Evolutionary conservation across 2,888 invertebrate species (phyloP).

Genomic region (Andrena fulva): DNA sequence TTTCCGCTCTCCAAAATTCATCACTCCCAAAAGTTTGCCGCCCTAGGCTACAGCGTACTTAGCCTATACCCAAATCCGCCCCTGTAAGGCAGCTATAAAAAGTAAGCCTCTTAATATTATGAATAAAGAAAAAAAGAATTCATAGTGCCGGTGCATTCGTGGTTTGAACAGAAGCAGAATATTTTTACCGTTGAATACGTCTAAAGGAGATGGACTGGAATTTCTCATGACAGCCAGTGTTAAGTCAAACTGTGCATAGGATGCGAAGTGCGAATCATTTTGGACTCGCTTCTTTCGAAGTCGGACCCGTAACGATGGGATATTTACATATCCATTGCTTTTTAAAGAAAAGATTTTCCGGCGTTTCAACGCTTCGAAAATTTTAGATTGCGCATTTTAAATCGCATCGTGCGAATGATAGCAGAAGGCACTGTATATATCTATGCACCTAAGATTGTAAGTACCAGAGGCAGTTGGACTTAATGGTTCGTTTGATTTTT

Average conservation of each 20-base stretch:
- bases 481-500: constrained; percentile 11
- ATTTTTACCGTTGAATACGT: too few relatives aligned
- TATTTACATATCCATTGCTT: constrained; percentile 10
- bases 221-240: background rate
- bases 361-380: background rate
- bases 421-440: background rate
- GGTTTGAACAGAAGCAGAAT: background rate
- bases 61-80: too few relatives aligned
- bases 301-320: background rate
- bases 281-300: background rate
- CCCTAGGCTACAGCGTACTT: too few relatives aligned
- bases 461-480: background rate
- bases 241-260: background rate
- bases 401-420: background rate
- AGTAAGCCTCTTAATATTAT: constrained; percentile 2
- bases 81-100: background rate
- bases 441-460: background rate
- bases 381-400: background rate
- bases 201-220: background rate
- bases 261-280: background rate
- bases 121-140: background rate
- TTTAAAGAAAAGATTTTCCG: background rate
- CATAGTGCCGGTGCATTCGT: background rate
- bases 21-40: too few relatives aligned
- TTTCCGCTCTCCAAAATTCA: too few relatives aligned